Percentiles rank a stretch among this genome's conserved stretches.
phyloP scores from a whole-genome alignment of 2,797 vertebrate species.

The Gouania willdenowi region DNA sequence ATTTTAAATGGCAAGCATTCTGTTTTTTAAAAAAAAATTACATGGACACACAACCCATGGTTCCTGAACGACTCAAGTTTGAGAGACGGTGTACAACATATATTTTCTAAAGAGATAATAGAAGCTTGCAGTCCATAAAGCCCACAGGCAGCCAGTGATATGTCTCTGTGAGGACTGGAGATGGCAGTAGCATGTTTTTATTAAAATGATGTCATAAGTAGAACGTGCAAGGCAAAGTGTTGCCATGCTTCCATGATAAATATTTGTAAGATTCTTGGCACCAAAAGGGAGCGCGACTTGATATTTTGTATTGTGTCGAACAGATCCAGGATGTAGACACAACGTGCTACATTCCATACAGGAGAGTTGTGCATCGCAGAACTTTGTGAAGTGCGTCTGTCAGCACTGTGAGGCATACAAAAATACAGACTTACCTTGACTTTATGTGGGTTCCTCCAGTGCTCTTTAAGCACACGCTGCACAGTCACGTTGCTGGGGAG shows the following conservation, averaged over 20 bases:
- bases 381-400: conserved; percentile 61
- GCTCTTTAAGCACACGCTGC: conserved; percentile 77
- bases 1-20: no score
- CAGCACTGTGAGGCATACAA: conserved; percentile 36
- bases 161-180: no score
- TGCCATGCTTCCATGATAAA: conserved; percentile 44
- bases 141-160: no score
- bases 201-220: conserved; percentile 21
- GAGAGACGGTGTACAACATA: no score
- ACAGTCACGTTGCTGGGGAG: conserved; percentile 85
- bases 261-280: conserved; percentile 21
- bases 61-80: no score
- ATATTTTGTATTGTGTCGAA: conserved; percentile 29
- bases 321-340: conserved; percentile 47
- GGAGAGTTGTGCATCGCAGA: conserved; percentile 46
- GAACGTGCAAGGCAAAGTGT: conserved; percentile 26
- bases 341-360: conserved; percentile 61
- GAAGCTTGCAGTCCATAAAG: no score
- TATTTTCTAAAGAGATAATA: no score
- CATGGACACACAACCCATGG: no score
- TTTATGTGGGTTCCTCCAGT: conserved; percentile 93
- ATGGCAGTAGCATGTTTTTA: conserved; percentile 7
- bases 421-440: conserved; percentile 83
- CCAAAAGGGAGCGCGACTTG: conserved; percentile 14
- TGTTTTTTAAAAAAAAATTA: no score